A percentile compares a stretch with the other conserved stretches of the same genome.
Evolutionary conservation across 2,888 invertebrate species (phyloP).

Genomic region (Cistogaster globosa): DNA sequence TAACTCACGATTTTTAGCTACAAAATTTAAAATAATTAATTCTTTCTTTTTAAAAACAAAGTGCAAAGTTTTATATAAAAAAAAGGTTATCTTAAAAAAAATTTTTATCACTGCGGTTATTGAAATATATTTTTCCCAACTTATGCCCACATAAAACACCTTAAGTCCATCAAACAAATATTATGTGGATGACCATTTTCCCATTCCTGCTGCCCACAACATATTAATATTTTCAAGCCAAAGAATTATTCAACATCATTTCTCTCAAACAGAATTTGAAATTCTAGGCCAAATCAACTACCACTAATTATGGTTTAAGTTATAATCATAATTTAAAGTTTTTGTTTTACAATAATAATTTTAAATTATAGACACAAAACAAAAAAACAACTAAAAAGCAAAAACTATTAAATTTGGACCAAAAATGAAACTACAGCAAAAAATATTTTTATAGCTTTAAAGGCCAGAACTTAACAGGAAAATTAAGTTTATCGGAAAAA

Average conservation of each 20-base stretch:
- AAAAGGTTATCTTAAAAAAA: no score
- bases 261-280: constrained; percentile 7
- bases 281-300: constrained; percentile 63
- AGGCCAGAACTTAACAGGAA: constrained; percentile 52
- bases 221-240: no score
- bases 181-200: neutral
- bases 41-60: neutral
- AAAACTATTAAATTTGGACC: constrained; percentile 61
- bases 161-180: no score
- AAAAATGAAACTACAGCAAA: constrained; percentile 34
- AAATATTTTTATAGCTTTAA: constrained; percentile 43
- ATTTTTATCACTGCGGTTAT: no score
- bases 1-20: constrained; percentile 32
- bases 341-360: constrained; percentile 47
- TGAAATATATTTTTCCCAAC: no score
- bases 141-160: no score
- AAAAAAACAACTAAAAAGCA: neutral
- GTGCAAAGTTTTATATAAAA: neutral
- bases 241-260: neutral
- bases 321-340: constrained; percentile 61
- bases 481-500: constrained; percentile 39
- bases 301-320: constrained; percentile 62
- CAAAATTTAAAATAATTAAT: constrained; percentile 33
- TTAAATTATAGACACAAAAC: constrained; percentile 26
- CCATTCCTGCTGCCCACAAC: neutral